phyloP scores from a whole-genome alignment of 1,140 invertebrate genomes.

The Drosophila nasuta region DNA sequence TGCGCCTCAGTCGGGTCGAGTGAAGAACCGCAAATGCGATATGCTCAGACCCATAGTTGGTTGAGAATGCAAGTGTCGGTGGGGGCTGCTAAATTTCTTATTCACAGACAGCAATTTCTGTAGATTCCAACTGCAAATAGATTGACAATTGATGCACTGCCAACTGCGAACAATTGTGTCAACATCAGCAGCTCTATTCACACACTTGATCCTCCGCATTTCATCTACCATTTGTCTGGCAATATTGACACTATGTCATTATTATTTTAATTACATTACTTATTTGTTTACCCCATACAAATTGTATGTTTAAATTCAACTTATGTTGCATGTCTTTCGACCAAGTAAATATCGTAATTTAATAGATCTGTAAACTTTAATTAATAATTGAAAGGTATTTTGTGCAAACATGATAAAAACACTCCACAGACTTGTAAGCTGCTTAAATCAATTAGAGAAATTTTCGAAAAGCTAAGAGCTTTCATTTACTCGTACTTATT shows the following conservation, averaged over 20 bases:
- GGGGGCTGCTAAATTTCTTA: conserved; percentile 22
- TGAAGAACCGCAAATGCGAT: conserved; percentile 20
- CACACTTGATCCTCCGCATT: neutral
- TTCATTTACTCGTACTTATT: neutral
- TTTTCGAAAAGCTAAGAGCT: neutral
- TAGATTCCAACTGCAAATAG: conserved; percentile 33
- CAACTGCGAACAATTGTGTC: conserved; percentile 36
- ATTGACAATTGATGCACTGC: conserved; percentile 39
- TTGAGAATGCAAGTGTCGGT: conserved; percentile 5
- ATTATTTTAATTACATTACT: conserved; percentile 5
- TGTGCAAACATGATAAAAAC: neutral
- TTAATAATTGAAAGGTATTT: neutral
- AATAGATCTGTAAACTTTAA: neutral
- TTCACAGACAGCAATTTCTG: conserved; percentile 24
- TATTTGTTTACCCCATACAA: neutral
- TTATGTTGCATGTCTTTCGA: neutral
- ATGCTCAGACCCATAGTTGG: neutral
- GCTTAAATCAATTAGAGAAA: conserved; percentile 32
- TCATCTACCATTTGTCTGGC: neutral
- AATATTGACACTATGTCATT: conserved; percentile 29
- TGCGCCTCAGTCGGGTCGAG: neutral
- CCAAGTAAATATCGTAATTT: neutral
- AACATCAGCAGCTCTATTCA: conserved; percentile 17
- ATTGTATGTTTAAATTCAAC: neutral
- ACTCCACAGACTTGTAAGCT: conserved; percentile 3